phyloP scores from a whole-genome alignment of 2,113 vertebrate species.

The Thermophis baileyi region DNA sequence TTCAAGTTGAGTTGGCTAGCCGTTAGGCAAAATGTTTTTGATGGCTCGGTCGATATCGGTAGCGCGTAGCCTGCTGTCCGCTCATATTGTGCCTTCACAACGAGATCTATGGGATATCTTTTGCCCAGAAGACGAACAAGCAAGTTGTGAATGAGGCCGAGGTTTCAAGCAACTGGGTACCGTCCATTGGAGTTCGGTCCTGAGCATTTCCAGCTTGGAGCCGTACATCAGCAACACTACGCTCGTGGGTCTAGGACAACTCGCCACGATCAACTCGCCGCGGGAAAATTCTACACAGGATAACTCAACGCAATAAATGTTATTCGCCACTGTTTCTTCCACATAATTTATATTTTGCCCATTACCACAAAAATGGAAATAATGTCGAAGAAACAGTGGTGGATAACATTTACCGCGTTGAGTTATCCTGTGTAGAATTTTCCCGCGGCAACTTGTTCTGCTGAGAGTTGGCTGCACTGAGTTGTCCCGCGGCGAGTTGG shows the following conservation, averaged over 20 bases:
- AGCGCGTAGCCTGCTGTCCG: rapidly evolving
- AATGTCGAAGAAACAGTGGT: not conserved
- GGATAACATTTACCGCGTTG: not conserved
- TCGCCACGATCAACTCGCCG: not conserved
- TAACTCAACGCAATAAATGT: not conserved
- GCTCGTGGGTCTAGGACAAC: not conserved
- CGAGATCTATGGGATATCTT: not conserved
- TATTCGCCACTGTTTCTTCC: not conserved
- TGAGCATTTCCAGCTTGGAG: not conserved
- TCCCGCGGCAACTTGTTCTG: not conserved
- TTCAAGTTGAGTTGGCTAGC: not conserved
- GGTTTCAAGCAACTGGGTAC: not conserved
- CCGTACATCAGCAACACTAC: not conserved
- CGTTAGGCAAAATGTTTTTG: not conserved
- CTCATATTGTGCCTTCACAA: not conserved
- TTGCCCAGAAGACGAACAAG: not conserved
- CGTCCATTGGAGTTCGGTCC: not conserved
- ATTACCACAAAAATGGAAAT: not conserved
- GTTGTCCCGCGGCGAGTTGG: rapidly evolving
- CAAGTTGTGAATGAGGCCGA: not conserved
- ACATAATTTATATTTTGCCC: not conserved
- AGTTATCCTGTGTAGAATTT: not conserved
- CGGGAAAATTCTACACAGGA: not conserved
- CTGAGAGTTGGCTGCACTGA: no score
- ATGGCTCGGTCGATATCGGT: not conserved